A percentile compares a stretch with the other conserved stretches of the same genome.
These are phyloP conservation scores for Aurelia sp. DNA, from an alignment of 30 jellyfish, hydroid and myxozoan species.

Conservation along the genomic window DNA sequence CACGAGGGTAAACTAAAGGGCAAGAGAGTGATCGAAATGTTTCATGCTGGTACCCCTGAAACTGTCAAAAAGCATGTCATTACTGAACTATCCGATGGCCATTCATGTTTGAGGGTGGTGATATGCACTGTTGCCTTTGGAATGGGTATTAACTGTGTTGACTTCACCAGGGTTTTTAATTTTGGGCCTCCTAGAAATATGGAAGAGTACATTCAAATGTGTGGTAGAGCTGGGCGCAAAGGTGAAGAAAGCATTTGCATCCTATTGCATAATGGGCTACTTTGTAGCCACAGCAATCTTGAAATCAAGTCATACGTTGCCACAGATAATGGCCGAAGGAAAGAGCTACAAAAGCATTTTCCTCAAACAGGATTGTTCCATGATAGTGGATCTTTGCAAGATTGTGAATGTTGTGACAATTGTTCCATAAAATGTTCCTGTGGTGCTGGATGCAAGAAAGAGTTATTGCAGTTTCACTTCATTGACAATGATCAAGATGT, in stretches of 20 bases:
- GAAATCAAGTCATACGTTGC: no score
- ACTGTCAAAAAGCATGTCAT: constrained; percentile 12
- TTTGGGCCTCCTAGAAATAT: constrained; percentile 26
- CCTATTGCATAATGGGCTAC: constrained; percentile 8
- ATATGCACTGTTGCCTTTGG: constrained; percentile 37
- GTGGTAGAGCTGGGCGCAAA: constrained; percentile 17
- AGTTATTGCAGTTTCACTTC: no score
- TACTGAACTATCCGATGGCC: constrained; percentile 1
- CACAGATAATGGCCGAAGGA: no score
- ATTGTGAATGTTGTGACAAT: no score
- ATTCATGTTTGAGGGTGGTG: constrained; percentile 9
- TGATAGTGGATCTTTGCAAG: no score
- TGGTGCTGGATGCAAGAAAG: no score
- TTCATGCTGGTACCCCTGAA: constrained; percentile 50
- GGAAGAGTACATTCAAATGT: constrained; percentile 16
- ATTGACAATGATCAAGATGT: no score
- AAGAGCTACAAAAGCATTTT: no score
- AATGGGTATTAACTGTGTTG: constrained; percentile 35
- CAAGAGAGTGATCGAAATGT: constrained; percentile 1
- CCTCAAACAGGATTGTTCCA: no score
- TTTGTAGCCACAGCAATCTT: no score
- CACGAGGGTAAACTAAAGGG: no score
- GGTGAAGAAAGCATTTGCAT: constrained; percentile 5
- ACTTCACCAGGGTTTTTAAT: constrained; percentile 1
- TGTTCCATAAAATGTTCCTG: no score